Percentiles rank a stretch among this genome's conserved stretches.
These are phyloP conservation scores for Scaptomyza cyrtandrae DNA, from an alignment of 2,888 invertebrate genomes.

Conservation along the genomic window DNA sequence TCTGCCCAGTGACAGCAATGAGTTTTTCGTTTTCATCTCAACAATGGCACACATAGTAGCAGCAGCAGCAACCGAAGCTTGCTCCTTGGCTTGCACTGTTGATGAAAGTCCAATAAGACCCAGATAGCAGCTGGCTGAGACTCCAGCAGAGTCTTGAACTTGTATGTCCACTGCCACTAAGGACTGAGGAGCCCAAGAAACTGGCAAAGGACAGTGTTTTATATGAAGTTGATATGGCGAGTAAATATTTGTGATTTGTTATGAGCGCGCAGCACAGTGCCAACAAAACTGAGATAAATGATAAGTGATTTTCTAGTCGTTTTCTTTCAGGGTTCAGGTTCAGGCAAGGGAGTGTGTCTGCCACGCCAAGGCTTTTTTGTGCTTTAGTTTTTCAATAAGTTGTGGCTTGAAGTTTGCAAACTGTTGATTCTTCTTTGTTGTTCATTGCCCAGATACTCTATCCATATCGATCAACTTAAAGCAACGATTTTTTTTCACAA, in stretches of 20 bases:
- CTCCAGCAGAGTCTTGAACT: conserved; percentile 14
- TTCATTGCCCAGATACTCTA: conserved; percentile 4
- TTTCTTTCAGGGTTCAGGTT: conserved; percentile 31
- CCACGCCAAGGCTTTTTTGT: conserved; percentile 5
- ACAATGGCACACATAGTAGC: conserved; percentile 38
- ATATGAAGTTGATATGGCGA: conserved; percentile 78
- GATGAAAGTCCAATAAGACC: conserved; percentile 74
- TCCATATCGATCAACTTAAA: conserved; percentile 2
- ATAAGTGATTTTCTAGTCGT: conserved; percentile 74
- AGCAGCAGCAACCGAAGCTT: conserved; percentile 1
- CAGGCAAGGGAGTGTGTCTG: not conserved
- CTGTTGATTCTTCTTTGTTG: conserved; percentile 34
- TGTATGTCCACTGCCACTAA: conserved; percentile 30
- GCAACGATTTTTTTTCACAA: not conserved
- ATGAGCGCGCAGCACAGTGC: conserved; percentile 53
- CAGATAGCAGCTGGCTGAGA: conserved; percentile 35
- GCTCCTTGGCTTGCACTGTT: conserved; percentile 51
- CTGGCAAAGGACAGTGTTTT: conserved; percentile 50
- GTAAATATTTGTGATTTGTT: conserved; percentile 80
- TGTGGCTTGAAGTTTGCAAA: conserved; percentile 13
- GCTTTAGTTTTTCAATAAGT: conserved; percentile 10
- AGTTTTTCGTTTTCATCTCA: conserved; percentile 71
- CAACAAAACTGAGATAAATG: conserved; percentile 67
- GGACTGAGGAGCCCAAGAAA: conserved; percentile 15
- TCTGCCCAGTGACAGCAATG: conserved; percentile 74